Conservation (phyloP, 2,113 vertebrate genomes). For the Sylvietta virens region DNA sequence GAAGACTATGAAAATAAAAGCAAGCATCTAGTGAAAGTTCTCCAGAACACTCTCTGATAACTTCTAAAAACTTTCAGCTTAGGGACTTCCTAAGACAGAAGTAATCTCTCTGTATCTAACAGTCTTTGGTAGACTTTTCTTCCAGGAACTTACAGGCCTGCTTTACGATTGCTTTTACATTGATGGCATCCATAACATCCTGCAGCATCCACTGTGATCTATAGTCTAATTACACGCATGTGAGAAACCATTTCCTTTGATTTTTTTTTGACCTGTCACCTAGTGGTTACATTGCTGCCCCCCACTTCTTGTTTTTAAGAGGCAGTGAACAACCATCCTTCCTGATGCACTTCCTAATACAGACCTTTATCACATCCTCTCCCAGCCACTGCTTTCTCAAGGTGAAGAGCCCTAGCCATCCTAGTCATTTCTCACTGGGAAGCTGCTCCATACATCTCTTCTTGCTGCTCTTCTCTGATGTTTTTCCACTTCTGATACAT, state of each 20-base stretch:
- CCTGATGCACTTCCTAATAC: neutral
- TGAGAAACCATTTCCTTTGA: constrained; percentile 53
- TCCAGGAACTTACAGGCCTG: neutral
- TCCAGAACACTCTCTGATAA: neutral
- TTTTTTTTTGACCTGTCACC: constrained; percentile 44
- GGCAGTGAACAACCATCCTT: neutral
- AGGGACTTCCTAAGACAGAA: neutral
- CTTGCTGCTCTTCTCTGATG: neutral
- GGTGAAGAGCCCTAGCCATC: neutral
- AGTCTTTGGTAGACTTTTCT: neutral
- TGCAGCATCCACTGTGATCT: neutral
- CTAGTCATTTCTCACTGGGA: neutral
- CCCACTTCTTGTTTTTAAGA: constrained; percentile 22
- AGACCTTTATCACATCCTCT: neutral
- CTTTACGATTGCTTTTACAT: neutral
- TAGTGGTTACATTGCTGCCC: constrained; percentile 4
- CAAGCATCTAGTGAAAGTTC: neutral
- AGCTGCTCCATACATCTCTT: neutral
- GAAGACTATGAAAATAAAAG: neutral
- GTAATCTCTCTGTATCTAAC: neutral
- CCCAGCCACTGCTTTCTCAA: neutral
- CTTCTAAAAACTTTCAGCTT: neutral
- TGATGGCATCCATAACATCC: neutral
- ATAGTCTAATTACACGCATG: neutral
- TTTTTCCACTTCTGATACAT: neutral